Base-by-base conservation (phyloP, 2,113 vertebrate species). In the Cairina moschata region DNA sequence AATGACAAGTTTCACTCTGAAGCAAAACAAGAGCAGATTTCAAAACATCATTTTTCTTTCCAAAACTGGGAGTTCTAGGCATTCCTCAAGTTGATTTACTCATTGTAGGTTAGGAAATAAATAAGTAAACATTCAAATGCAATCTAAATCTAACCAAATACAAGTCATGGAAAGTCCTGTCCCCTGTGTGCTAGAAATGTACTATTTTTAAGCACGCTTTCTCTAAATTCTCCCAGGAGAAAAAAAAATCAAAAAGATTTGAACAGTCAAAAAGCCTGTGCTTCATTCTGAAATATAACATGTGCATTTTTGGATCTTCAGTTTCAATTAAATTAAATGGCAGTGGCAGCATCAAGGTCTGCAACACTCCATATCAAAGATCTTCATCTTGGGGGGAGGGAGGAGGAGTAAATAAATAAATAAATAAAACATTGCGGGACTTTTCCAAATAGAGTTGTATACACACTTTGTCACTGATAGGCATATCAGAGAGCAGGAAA, bases 401-500 rank as follows among this genome's bases (percentile, higher is more conserved):
- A 21, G 2, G 20, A 21, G 21, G 22, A 34, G 13, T 17, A n/a
- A 9, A 3, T 15, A 13, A 13, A 8, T 13, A 8, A 5, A n/a
- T 22, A 50, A 23, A 50, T 22, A 28, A 83, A 42, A 7, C 15
- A 42, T n/a, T 58, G 44, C 2, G 2, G 20, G 36, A n/a, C 46
- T 71, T 83, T 88, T 92, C 75, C 77, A 42, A 65, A 85, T 40
- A 90, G 71, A 77, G 76, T 42, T 95, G 82, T 90, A 88, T 38
- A 73, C 68, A 86, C 44, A 52, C 63, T 90, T 80, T 89, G 54
- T 78, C 62, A 90, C 77, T 82, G 65, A 77, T 48, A 97, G n/a
- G 48, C 85, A 93, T 54, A 86, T 74, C 48, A 93, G 86, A 97
- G 56, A 92, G 71, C 21, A 87, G 79, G 67, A 74, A 68, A 38